Evolutionary conservation across 2,797 vertebrate species (phyloP).

Genomic region (Enteromius argenteus): DNA sequence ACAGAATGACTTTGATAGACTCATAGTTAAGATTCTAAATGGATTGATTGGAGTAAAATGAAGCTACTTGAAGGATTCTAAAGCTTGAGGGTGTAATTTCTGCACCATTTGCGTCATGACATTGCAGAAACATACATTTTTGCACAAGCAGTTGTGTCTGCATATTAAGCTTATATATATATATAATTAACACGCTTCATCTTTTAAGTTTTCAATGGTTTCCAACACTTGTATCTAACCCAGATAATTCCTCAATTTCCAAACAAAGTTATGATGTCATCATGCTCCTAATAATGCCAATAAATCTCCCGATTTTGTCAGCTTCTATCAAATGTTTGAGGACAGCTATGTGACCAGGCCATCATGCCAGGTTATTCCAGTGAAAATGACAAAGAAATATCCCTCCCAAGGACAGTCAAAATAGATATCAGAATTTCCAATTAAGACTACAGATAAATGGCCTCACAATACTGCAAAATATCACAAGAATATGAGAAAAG

Average conservation of each 20-base stretch:
- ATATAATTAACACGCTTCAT: not conserved
- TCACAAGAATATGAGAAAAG: slow-evolving; percentile 80
- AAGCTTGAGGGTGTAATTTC: not conserved
- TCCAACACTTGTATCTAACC: not conserved
- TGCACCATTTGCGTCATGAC: not conserved
- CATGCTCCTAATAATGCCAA: slow-evolving; percentile 66
- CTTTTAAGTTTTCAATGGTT: slow-evolving; percentile 1
- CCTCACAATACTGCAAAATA: slow-evolving; percentile 80
- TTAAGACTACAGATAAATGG: slow-evolving; percentile 83
- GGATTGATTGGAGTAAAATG: not conserved
- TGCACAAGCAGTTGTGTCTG: not conserved
- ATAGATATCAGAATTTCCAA: slow-evolving; percentile 80
- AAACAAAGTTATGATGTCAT: slow-evolving; percentile 72
- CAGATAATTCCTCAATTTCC: slow-evolving; percentile 63
- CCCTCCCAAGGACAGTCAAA: slow-evolving; percentile 72
- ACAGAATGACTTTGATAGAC: slow-evolving; percentile 3
- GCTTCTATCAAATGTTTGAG: slow-evolving; percentile 62
- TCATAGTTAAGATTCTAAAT: not conserved
- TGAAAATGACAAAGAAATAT: slow-evolving; percentile 53
- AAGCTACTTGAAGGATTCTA: slow-evolving; percentile 9
- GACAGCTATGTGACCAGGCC: slow-evolving; percentile 69
- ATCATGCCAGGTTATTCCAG: slow-evolving; percentile 66
- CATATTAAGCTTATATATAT: not conserved
- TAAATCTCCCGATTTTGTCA: slow-evolving; percentile 70
- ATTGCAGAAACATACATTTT: not conserved